phyloP scores from a whole-genome alignment of 1,140 invertebrate genomes.

The Brachionus plicatilis region DNA sequence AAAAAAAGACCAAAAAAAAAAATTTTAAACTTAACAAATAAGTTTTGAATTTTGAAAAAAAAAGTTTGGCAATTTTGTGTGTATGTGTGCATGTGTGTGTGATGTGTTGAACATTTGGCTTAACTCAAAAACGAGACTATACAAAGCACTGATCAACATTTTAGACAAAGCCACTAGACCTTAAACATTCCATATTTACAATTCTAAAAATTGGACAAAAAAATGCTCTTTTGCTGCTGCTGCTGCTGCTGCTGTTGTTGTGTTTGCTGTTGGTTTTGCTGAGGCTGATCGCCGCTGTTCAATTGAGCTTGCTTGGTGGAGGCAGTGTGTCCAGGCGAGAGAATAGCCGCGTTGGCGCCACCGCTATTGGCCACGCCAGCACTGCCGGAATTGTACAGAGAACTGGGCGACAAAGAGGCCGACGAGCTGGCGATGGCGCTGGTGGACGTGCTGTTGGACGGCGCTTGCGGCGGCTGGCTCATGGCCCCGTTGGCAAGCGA shows the following conservation, averaged over 20 bases:
- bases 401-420: background rate
- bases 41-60: background rate
- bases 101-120: background rate
- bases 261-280: background rate
- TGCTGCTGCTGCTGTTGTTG: background rate
- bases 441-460: background rate
- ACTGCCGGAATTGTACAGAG: background rate
- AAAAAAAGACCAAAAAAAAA: background rate
- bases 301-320: background rate
- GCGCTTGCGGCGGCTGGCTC: background rate
- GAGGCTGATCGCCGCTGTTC: background rate
- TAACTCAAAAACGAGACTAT: background rate
- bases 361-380: background rate
- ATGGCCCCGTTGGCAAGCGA: background rate
- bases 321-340: background rate
- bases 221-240: slow-evolving; percentile 4
- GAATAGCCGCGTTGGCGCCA: background rate
- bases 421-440: background rate
- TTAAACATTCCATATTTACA: background rate
- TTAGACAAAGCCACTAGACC: background rate
- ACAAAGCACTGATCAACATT: background rate
- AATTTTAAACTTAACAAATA: background rate
- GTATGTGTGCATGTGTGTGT: background rate
- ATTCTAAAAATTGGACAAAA: background rate
- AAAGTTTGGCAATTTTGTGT: background rate